Evolutionary conservation across 2,113 vertebrate genomes (phyloP).

Genomic region (Gymnorhina tibicen): DNA sequence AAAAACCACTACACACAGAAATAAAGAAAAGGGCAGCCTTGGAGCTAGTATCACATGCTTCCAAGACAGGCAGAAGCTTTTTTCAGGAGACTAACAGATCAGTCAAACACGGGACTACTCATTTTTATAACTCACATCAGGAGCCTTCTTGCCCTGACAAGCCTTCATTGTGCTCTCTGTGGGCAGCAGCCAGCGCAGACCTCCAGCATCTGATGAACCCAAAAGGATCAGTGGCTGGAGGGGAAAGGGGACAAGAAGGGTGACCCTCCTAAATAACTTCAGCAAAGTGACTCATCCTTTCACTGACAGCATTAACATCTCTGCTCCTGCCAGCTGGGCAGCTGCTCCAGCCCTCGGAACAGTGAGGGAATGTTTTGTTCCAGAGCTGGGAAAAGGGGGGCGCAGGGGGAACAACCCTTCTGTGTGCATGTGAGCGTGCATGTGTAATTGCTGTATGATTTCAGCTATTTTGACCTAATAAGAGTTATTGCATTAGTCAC

Average conservation of each 20-base stretch:
- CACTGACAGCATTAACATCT: constrained; percentile 60
- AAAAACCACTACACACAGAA: neutral
- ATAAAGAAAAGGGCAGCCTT: neutral
- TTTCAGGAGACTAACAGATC: neutral
- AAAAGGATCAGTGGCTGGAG: neutral
- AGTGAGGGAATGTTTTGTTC: constrained; percentile 75
- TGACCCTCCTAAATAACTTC: constrained; percentile 48
- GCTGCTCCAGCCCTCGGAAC: constrained; percentile 63
- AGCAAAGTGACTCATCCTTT: constrained; percentile 66
- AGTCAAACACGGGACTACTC: neutral
- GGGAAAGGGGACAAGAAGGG: neutral
- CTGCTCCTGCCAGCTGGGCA: constrained; percentile 70
- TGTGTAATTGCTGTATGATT: constrained; percentile 64
- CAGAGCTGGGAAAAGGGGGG: constrained; percentile 19
- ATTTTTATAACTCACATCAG: neutral
- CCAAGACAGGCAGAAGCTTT: neutral
- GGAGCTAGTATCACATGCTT: neutral
- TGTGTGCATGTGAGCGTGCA: constrained; percentile 9
- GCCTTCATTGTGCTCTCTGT: constrained; percentile 2
- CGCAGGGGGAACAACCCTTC: neutral
- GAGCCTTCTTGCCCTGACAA: constrained; percentile 19
- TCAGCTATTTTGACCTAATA: constrained; percentile 67
- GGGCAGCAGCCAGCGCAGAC: neutral
- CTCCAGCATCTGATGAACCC: constrained; percentile 8
- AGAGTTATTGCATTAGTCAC: constrained; percentile 60